Conservation (phyloP, 2,113 vertebrate genomes). For the Aldabrachelys gigantea region DNA sequence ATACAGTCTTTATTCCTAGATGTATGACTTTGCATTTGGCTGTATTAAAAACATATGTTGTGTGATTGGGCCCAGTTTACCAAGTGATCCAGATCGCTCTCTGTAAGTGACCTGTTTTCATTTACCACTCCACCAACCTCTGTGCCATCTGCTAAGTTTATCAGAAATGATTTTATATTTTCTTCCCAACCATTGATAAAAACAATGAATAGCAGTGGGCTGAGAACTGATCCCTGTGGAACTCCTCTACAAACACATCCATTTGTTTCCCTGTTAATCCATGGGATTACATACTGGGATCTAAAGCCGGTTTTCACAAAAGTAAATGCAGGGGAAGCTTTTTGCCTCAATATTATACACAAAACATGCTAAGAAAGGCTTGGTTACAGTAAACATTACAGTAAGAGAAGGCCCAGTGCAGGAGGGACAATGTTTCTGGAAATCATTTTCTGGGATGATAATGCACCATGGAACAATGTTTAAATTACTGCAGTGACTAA, state of each 20-base stretch:
- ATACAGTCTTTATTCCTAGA: not conserved
- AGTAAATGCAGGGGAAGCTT: not conserved
- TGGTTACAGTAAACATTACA: not conserved
- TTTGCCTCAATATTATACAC: not conserved
- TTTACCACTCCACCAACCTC: not conserved
- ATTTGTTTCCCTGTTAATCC: not conserved
- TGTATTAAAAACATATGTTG: not conserved
- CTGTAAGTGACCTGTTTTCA: not conserved
- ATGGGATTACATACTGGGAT: not conserved
- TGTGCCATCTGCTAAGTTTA: not conserved
- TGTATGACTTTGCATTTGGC: not conserved
- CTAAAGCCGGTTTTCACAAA: not conserved
- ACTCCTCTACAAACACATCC: not conserved
- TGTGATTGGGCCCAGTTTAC: not conserved
- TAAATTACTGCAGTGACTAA: not conserved
- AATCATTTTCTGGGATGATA: not conserved
- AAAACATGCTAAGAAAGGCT: not conserved
- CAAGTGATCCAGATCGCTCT: not conserved
- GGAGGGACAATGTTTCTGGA: not conserved
- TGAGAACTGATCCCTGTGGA: not conserved
- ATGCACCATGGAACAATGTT: fast-evolving
- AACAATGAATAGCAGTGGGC: not conserved
- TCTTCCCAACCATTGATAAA: not conserved
- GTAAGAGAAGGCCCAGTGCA: not conserved
- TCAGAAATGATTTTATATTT: not conserved